Conservation (phyloP, 1,140 invertebrate species). For the Drosophila jambulina region DNA sequence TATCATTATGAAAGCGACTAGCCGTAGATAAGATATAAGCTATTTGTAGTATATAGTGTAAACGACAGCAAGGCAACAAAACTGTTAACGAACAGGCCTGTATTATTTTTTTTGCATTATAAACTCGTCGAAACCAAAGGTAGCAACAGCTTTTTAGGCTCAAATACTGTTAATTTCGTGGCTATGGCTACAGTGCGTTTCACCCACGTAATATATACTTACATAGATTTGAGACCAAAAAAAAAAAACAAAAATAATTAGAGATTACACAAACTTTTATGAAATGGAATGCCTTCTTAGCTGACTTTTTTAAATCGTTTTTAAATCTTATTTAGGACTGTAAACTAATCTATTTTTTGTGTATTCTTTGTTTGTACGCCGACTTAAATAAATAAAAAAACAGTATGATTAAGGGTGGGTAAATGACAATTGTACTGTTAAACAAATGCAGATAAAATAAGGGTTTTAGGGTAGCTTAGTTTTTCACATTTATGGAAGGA, state of each 20-base stretch:
- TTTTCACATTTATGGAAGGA: not conserved
- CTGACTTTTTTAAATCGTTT: not conserved
- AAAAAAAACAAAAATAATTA: not conserved
- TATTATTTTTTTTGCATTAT: constrained; percentile 8
- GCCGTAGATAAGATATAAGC: constrained; percentile 35
- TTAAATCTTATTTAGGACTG: not conserved
- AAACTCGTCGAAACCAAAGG: constrained; percentile 17
- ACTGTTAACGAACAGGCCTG: constrained; percentile 12
- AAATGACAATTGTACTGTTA: not conserved
- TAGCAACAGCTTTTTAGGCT: not conserved
- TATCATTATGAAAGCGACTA: constrained; percentile 40
- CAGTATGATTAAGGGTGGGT: not conserved
- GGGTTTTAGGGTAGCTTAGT: not conserved
- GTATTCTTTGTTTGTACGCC: not conserved
- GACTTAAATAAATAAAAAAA: not conserved
- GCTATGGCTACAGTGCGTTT: constrained; percentile 3
- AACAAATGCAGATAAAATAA: not conserved
- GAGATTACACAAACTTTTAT: not conserved
- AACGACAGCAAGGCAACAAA: constrained; percentile 8
- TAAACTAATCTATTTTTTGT: not conserved
- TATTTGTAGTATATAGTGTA: constrained; percentile 41
- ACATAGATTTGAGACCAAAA: not conserved
- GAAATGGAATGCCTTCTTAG: not conserved
- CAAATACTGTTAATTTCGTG: not conserved
- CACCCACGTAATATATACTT: not conserved